phyloP scores from a whole-genome alignment of 2,888 invertebrate species.

The Sminthurinus aureus region DNA sequence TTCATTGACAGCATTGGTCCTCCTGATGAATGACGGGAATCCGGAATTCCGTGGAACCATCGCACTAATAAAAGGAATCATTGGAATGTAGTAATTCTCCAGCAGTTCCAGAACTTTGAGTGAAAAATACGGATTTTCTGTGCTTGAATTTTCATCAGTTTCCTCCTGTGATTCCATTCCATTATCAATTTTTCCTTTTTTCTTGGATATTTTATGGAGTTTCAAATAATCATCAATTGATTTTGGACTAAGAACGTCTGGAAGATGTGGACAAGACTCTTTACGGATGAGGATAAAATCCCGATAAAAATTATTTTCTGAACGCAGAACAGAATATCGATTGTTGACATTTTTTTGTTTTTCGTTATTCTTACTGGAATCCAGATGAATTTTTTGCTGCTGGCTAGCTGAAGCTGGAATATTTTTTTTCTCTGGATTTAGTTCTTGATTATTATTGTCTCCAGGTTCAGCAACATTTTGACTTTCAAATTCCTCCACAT shows the following conservation, averaged over 20 bases:
- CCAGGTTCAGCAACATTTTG: too few relatives aligned
- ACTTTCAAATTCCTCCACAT: neutral
- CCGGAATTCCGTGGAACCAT: neutral
- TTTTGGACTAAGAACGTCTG: neutral
- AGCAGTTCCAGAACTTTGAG: neutral
- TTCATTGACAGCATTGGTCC: neutral
- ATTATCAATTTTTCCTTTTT: neutral
- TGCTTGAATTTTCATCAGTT: too few relatives aligned
- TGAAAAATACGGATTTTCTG: neutral
- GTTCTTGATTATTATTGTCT: too few relatives aligned
- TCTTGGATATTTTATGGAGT: neutral
- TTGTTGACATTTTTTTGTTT: neutral
- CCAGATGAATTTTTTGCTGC: neutral
- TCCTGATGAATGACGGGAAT: neutral
- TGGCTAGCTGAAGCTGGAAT: neutral
- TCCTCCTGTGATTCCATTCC: too few relatives aligned
- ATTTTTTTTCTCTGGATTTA: neutral
- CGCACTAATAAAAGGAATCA: neutral
- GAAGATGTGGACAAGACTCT: neutral
- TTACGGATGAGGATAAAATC: neutral
- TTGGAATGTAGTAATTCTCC: constrained; percentile 1
- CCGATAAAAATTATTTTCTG: neutral
- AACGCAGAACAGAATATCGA: neutral
- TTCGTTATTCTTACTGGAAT: neutral
- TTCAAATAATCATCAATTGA: neutral